These are phyloP conservation scores for Microctenopoma steveboyesi DNA, from an alignment of 2,797 vertebrate genomes.

Conservation along the genomic window DNA sequence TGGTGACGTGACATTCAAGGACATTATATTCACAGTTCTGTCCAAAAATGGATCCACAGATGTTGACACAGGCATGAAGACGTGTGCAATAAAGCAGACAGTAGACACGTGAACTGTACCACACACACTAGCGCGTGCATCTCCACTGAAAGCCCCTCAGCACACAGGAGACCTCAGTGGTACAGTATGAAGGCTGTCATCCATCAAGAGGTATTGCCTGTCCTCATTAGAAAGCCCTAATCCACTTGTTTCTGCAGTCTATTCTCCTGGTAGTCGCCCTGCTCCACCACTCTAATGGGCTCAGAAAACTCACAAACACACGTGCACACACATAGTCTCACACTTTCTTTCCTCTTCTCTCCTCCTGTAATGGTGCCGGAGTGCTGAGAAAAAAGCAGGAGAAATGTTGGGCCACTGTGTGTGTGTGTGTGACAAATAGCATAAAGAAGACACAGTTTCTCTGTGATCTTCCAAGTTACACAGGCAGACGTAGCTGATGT, in stretches of 20 bases:
- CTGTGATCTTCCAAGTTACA: not conserved
- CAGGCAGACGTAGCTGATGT: not conserved
- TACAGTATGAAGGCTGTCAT: slow-evolving; percentile 75
- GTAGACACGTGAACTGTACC: slow-evolving; percentile 26
- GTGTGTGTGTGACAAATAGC: not conserved
- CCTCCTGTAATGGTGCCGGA: slow-evolving; percentile 32
- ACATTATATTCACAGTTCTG: slow-evolving; percentile 35
- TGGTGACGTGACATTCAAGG: slow-evolving; percentile 46
- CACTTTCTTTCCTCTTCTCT: slow-evolving; percentile 4
- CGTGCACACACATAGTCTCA: not conserved
- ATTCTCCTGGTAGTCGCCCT: slow-evolving; percentile 69
- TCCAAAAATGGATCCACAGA: slow-evolving; percentile 15
- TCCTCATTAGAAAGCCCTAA: slow-evolving; percentile 83
- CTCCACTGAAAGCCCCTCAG: slow-evolving; percentile 16
- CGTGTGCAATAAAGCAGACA: slow-evolving; percentile 24
- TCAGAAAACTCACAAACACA: slow-evolving; percentile 30
- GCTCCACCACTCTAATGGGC: slow-evolving; percentile 62
- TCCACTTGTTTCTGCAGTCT: slow-evolving; percentile 81
- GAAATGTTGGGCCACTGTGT: slow-evolving; percentile 23
- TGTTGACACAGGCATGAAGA: slow-evolving; percentile 22
- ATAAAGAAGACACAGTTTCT: not conserved
- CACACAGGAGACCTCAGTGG: slow-evolving; percentile 39
- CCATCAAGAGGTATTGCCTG: slow-evolving; percentile 80
- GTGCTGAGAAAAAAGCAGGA: slow-evolving; percentile 22
- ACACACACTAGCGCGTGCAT: slow-evolving; percentile 30